Evolutionary conservation across 2,797 vertebrate genomes (phyloP).

Genomic region (Sebastes nivosus): DNA sequence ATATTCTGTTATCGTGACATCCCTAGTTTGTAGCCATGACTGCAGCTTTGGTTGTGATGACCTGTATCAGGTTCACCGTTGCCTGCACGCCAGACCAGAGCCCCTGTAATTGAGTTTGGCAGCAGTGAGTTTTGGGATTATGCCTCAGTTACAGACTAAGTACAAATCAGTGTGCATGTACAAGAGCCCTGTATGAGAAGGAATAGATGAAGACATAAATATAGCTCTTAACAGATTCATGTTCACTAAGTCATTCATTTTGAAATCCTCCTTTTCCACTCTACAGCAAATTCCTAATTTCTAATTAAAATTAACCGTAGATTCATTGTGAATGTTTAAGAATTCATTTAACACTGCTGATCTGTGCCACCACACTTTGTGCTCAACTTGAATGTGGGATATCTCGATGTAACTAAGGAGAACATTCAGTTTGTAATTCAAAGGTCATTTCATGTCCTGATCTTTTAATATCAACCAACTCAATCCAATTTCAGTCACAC

Average conservation of each 20-base stretch:
- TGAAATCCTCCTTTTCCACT: not conserved
- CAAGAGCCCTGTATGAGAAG: not conserved
- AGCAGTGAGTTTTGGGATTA: constrained; percentile 26
- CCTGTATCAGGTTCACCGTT: constrained; percentile 7
- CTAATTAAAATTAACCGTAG: not conserved
- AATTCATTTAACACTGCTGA: not conserved
- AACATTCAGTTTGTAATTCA: not conserved
- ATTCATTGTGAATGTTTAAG: not conserved
- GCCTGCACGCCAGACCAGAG: constrained; percentile 3
- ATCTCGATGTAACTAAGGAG: not conserved
- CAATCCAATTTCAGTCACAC: constrained; percentile 2
- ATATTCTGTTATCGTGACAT: no score
- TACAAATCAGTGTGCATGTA: constrained; percentile 22
- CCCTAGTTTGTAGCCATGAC: constrained; percentile 2
- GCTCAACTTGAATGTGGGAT: not conserved
- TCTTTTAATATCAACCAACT: constrained; percentile 8
- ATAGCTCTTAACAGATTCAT: not conserved
- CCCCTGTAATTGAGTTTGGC: constrained; percentile 41
- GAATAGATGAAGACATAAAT: not conserved
- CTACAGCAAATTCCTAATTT: not conserved
- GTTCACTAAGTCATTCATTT: not conserved
- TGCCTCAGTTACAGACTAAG: constrained; percentile 16
- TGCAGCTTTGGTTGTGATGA: constrained; percentile 20
- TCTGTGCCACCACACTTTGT: not conserved
- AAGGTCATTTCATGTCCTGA: constrained; percentile 12